Evolutionary conservation across 1,140 invertebrate genomes (phyloP).

Genomic region (Drosophila baimaii): DNA sequence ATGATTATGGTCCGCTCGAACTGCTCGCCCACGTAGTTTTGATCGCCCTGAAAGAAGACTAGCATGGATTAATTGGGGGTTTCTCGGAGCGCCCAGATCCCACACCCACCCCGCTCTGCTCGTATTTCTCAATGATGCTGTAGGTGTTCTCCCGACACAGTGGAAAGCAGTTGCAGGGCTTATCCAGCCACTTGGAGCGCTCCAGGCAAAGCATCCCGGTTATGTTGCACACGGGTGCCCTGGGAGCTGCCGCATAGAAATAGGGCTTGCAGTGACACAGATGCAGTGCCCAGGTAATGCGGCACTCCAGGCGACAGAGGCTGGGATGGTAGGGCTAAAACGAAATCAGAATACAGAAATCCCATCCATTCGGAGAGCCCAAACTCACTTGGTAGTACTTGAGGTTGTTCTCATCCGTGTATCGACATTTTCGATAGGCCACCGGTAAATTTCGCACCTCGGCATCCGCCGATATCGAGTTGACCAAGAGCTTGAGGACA

Average conservation of each 20-base stretch:
- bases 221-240: constrained; percentile 54
- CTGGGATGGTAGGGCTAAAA: constrained; percentile 67
- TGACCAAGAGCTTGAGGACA: constrained; percentile 52
- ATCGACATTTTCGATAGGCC: constrained; percentile 78
- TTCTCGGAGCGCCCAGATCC: background rate
- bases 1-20: constrained; percentile 71
- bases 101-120: constrained; percentile 48
- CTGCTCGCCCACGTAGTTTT: constrained; percentile 40
- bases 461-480: constrained; percentile 55
- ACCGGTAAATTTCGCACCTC: constrained; percentile 70
- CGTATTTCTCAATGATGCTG: constrained; percentile 45
- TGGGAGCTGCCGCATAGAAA: constrained; percentile 61
- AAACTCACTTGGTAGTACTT: constrained; percentile 58
- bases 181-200: constrained; percentile 60
- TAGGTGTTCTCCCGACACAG: constrained; percentile 64
- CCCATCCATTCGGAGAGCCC: too few relatives aligned
- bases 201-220: constrained; percentile 66
- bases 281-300: constrained; percentile 58
- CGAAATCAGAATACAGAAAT: too few relatives aligned
- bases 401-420: constrained; percentile 63
- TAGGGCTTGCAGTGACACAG: constrained; percentile 75
- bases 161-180: constrained; percentile 57
- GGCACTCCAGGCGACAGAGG: constrained; percentile 74
- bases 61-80: background rate
- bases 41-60: constrained; percentile 34